phyloP scores from a whole-genome alignment of 1,140 invertebrate species.

The Penaeus japonicus region DNA sequence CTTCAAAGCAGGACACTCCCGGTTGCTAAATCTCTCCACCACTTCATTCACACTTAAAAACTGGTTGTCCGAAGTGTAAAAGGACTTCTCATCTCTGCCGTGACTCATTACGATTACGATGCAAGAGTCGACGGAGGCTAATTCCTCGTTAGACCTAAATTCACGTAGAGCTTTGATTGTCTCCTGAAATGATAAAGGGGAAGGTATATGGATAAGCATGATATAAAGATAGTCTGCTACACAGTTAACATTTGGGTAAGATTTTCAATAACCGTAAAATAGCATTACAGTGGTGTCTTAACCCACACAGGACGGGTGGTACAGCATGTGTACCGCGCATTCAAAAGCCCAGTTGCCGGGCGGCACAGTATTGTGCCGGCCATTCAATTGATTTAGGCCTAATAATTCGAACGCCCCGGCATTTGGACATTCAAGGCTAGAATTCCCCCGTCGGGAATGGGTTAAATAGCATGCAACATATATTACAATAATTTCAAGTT shows the following conservation, averaged over 20 bases:
- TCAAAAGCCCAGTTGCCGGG: no score
- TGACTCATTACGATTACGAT: slow-evolving; percentile 49
- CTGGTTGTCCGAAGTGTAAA: slow-evolving; percentile 42
- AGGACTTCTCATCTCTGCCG: slow-evolving; percentile 34
- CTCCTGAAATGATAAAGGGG: background rate
- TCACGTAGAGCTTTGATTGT: slow-evolving; percentile 34
- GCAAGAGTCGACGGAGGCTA: slow-evolving; percentile 10
- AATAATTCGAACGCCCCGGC: no score
- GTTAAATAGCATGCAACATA: no score
- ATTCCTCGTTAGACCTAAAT: slow-evolving; percentile 1
- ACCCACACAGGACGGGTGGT: no score
- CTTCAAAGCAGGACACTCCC: slow-evolving; percentile 3
- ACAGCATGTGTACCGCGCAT: no score
- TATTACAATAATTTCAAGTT: no score
- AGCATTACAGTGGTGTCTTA: no score
- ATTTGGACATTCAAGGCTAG: no score
- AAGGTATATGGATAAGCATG: background rate
- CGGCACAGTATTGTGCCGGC: no score
- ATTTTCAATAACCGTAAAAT: background rate
- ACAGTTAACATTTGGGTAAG: background rate
- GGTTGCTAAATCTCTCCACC: slow-evolving; percentile 37
- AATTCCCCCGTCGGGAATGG: no score
- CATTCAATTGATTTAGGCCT: no score
- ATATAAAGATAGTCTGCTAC: background rate
- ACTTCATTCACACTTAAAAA: slow-evolving; percentile 29